Evolutionary conservation across 1,140 invertebrate genomes (phyloP).

Genomic region (Drosophila kikkawai): DNA sequence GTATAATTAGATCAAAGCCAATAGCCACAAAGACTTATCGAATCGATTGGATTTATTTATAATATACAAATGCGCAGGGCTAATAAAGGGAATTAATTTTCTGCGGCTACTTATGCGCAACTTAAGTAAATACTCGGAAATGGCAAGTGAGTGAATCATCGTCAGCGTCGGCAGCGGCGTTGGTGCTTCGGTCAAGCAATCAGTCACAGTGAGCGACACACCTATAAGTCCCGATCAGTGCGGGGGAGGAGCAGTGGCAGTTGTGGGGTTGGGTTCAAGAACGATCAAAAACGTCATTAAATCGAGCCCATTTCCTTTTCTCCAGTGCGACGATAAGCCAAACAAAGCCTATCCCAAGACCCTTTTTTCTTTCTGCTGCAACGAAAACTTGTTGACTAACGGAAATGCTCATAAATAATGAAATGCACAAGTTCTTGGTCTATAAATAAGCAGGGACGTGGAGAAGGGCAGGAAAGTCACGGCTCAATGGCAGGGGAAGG

Average conservation of each 20-base stretch:
- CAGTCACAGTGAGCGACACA: constrained; percentile 65
- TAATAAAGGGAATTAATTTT: constrained; percentile 33
- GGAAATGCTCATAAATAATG: constrained; percentile 74
- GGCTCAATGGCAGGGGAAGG: constrained; percentile 52
- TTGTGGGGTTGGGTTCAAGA: constrained; percentile 17
- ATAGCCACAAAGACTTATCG: constrained; percentile 1
- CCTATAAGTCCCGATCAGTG: constrained; percentile 29
- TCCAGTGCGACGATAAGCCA: constrained; percentile 34
- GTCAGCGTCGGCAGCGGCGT: constrained; percentile 18
- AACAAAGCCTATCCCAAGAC: constrained; percentile 39
- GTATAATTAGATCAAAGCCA: constrained; percentile 21
- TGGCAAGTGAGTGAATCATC: constrained; percentile 64
- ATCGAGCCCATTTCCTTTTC: constrained; percentile 68
- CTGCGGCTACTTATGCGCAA: constrained; percentile 30
- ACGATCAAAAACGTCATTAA: constrained; percentile 66
- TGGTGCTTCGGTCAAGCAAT: constrained; percentile 48
- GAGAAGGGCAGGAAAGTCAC: constrained; percentile 37
- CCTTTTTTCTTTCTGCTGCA: constrained; percentile 18
- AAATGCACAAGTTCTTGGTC: constrained; percentile 53
- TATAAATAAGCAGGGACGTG: constrained; percentile 51
- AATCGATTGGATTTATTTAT: constrained; percentile 25
- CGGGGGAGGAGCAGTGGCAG: background rate
- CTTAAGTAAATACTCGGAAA: constrained; percentile 57
- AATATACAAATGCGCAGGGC: constrained; percentile 14
- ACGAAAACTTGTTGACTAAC: constrained; percentile 61